Evolutionary conservation across 2,888 invertebrate species (phyloP), one percentile per base, ranked within the genome.

Genomic region (Dasypogon diadema): DNA sequence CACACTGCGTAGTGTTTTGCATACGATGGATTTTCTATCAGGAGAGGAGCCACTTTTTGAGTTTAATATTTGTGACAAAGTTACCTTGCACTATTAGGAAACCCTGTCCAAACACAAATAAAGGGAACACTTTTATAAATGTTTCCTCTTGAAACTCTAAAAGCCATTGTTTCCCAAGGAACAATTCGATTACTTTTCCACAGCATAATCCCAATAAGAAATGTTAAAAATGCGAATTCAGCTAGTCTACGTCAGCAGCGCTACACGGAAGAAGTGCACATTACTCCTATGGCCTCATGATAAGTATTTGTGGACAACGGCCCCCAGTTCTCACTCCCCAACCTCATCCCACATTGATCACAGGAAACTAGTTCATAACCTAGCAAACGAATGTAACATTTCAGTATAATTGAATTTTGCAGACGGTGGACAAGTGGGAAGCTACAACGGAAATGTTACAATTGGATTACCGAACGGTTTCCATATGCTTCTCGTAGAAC

Each of bases 391-490:
- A 30, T 51, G 70, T 24, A 30, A 2, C 46, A 30, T 6, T 54
- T 30, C 70, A 54, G 14, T 54, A 30, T 70, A 70, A 70, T 70
- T 70, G 22, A 70, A 70, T 70, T 70, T 70, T 70, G 24, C 54
- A 30, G 14, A 70, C 70, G 26, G 70, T 70, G 18, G 70, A 70
- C 70, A 70, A 70, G 70, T 54, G 54, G 54, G 68, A 70, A 70
- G 54, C 54, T 54, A 34, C 70, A 70, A 34, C 70, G 70, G 70
- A 70, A 70, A 70, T 70, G 54, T 30, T 70, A 54, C 70, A 70
- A 70, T 70, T 70, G 70, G 70, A 70, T 70, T 70, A 70, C 18
- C 70, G 70, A 46, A 34, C 70, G 54, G 54, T 54, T 70, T 54
- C 70, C 54, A 70, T 34, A 12, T 12, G 24, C 26, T 8, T 21